Conservation (phyloP, 1,140 invertebrate genomes). For the Odontomachus brunneus region DNA sequence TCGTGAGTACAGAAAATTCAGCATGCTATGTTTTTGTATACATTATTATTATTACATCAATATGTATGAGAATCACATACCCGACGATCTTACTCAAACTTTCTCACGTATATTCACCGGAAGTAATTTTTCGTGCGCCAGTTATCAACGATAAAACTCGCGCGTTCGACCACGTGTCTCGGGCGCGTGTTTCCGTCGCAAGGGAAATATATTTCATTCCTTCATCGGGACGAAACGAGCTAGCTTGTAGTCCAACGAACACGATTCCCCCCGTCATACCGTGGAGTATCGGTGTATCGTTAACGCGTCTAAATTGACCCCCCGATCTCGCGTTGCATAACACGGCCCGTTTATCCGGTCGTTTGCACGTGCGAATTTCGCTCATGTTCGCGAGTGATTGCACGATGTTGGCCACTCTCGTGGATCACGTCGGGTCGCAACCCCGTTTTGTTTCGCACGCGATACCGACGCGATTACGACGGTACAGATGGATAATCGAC, state of each 20-base stretch:
- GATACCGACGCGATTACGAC: constrained; percentile 53
- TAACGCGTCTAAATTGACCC: constrained; percentile 9
- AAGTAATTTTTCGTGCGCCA: not conserved
- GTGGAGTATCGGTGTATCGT: not conserved
- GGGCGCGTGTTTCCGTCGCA: no score
- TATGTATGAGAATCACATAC: no score
- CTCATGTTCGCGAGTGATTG: constrained; percentile 15
- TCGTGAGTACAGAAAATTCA: not conserved
- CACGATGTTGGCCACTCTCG: constrained; percentile 33
- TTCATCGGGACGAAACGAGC: no score
- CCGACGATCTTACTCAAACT: no score
- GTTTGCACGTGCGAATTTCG: constrained; percentile 51
- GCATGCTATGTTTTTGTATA: not conserved
- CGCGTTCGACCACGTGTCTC: no score
- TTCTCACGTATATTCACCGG: not conserved
- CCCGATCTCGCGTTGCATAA: constrained; percentile 17
- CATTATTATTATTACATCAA: no score
- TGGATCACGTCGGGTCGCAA: constrained; percentile 57
- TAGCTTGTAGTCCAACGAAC: no score
- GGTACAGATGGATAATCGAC: constrained; percentile 54
- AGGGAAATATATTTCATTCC: no score
- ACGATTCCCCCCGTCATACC: no score
- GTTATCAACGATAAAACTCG: not conserved
- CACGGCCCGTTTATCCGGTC: constrained; percentile 42
- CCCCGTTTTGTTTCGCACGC: constrained; percentile 58